These are phyloP conservation scores for Saxicola maurus DNA, from an alignment of 2,797 vertebrate species.

Conservation along the genomic window DNA sequence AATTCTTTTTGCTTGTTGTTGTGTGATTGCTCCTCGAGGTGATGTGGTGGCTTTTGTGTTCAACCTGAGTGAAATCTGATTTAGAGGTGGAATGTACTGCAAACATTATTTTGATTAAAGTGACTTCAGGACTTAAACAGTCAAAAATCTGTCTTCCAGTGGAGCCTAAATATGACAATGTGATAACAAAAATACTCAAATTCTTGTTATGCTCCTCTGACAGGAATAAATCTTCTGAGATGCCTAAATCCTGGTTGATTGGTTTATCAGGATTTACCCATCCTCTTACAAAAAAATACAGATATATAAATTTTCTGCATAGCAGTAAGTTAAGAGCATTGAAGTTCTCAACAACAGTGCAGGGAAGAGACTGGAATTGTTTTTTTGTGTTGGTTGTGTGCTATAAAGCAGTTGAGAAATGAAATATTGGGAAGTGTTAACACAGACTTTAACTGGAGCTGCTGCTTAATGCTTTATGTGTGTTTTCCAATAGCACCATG, in stretches of 20 bases:
- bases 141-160: background rate
- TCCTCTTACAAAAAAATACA: background rate
- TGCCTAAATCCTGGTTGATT: background rate
- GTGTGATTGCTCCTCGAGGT: background rate
- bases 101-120: background rate
- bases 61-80: background rate
- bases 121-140: background rate
- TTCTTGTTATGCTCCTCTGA: background rate
- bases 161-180: background rate
- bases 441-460: background rate
- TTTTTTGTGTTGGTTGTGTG: background rate
- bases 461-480: background rate
- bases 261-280: background rate
- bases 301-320: background rate
- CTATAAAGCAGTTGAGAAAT: background rate
- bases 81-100: background rate
- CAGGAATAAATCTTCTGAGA: background rate
- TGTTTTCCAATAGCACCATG: background rate
- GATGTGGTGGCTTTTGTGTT: background rate
- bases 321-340: rapidly evolving
- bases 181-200: background rate
- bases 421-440: background rate
- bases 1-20: background rate
- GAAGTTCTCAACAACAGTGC: background rate
- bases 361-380: background rate